These are phyloP conservation scores for Clivina fossor DNA, from an alignment of 2,888 invertebrate species.

Conservation along the genomic window DNA sequence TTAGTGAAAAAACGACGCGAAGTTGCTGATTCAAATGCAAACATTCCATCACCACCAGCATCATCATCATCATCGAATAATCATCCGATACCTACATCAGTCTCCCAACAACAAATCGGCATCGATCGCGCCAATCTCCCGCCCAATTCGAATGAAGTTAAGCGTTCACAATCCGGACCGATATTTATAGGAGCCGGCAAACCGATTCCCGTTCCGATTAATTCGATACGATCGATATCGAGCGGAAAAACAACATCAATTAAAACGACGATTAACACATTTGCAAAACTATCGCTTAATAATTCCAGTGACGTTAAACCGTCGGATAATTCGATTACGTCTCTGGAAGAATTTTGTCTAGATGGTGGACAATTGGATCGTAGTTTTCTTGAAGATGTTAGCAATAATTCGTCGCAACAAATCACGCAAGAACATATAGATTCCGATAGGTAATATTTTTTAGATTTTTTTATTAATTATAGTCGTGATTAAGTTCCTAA, in stretches of 20 bases:
- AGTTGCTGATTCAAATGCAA: conserved; percentile 65
- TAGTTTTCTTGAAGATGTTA: conserved; percentile 72
- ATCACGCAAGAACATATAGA: conserved; percentile 52
- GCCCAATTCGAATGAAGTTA: conserved; percentile 50
- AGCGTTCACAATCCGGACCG: conserved; percentile 52
- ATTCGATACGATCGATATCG: conserved; percentile 37
- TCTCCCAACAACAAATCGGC: conserved; percentile 27
- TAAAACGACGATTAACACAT: conserved; percentile 7
- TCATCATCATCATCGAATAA: conserved; percentile 39
- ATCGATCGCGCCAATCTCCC: conserved; percentile 30
- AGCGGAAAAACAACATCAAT: conserved; percentile 47
- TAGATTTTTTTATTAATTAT: conserved; percentile 2
- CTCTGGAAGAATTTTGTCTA: conserved; percentile 73
- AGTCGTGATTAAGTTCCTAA: too few relatives aligned
- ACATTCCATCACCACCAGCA: conserved; percentile 51
- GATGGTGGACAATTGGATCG: conserved; percentile 75
- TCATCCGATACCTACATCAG: conserved; percentile 35
- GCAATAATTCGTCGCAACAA: conserved; percentile 54
- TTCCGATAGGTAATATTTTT: conserved; percentile 57
- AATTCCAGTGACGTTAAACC: conserved; percentile 19
- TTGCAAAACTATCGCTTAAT: conserved; percentile 26
- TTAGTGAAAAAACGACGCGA: conserved; percentile 74
- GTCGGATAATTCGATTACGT: conserved; percentile 44
- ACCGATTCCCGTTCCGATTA: conserved; percentile 49
- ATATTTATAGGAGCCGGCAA: conserved; percentile 53